Conservation (phyloP, 92 coral and sea anemone species). For the Palythoa heliodiscus region DNA sequence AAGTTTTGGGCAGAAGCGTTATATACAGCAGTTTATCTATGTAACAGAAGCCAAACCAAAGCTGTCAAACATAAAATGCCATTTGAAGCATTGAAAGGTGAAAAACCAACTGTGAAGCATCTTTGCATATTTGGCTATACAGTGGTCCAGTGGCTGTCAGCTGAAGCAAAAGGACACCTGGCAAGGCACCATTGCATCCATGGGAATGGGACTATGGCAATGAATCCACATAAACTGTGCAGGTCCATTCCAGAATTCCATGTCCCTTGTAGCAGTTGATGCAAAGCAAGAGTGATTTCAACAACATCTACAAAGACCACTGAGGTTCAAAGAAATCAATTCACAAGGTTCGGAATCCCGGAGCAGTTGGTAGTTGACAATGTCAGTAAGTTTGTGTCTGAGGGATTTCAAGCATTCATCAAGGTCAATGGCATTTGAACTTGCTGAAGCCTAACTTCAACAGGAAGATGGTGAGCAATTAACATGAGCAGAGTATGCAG, state of each 20-base stretch:
- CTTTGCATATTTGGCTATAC: too few relatives aligned
- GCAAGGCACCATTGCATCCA: too few relatives aligned
- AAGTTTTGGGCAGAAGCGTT: slow-evolving; percentile 69
- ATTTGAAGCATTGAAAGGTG: too few relatives aligned
- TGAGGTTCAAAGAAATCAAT: not conserved
- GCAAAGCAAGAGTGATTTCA: not conserved
- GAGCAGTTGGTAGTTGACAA: not conserved
- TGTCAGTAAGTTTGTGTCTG: not conserved
- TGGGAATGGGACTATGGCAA: too few relatives aligned
- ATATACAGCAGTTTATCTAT: slow-evolving; percentile 53
- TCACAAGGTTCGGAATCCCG: not conserved
- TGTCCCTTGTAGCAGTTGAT: too few relatives aligned
- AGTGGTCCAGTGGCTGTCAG: too few relatives aligned
- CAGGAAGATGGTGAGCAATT: not conserved
- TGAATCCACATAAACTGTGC: too few relatives aligned
- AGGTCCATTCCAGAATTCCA: too few relatives aligned
- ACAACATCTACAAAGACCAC: not conserved
- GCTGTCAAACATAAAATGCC: too few relatives aligned
- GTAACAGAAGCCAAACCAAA: slow-evolving; percentile 58
- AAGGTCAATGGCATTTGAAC: not conserved
- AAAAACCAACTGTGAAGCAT: too few relatives aligned
- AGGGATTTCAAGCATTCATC: not conserved
- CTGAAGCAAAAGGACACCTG: too few relatives aligned
- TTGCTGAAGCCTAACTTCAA: not conserved
- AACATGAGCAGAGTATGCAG: slow-evolving; percentile 8